Base-by-base conservation (phyloP, 2,113 vertebrate genomes). In the Ptyas mucosa region DNA sequence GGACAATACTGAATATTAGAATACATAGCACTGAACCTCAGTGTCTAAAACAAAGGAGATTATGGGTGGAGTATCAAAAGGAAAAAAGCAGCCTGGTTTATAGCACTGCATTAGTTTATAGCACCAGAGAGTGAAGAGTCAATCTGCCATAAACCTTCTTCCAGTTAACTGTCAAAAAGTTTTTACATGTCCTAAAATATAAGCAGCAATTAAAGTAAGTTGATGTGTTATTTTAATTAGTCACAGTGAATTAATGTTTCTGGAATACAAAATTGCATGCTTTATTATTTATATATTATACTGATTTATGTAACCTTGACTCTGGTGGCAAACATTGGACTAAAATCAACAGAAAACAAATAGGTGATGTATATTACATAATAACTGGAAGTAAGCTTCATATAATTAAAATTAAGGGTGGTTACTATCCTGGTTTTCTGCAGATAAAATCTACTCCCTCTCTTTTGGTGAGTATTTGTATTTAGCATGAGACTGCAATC, bases 1-100 rank as follows among this genome's bases (percentile, higher is more conserved):
- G 7, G 89, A 57, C 46, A 87, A 93, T 92, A 94, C 89, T 64
- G 90, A 94, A 94, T 29, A 91, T 64, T 89, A 85, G 94, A 95
- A 91, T 0, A 0, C 0, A 93, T 39, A 94, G 55, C 18, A 91
- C 87, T 58, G 24, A 54, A 52, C 46, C 58, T 54, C 43, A 93
- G 46, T 21, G 54, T 51, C 92, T 51, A 94, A 93, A 5, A 87
- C 11, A 43, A 85, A 61, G 52, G 53, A 89, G 64, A 26, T 91
- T 39, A 1, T 61, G 53, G 69, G 0, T 0, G 88, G n/a, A 21
- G 6, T 26, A 54, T 0, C 0, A 21, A 1, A 87, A 51, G 0
- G 0, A 26, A 91, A 43, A 85, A 43, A 91, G 1, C 12, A 55
- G 34, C 8, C 24, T 26, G 26, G 14, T 14, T 69, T n/a, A 64